Percentiles rank a stretch among this genome's conserved stretches.
Conservation (phyloP, 1,140 invertebrate species). For the Neelides sp. region DNA sequence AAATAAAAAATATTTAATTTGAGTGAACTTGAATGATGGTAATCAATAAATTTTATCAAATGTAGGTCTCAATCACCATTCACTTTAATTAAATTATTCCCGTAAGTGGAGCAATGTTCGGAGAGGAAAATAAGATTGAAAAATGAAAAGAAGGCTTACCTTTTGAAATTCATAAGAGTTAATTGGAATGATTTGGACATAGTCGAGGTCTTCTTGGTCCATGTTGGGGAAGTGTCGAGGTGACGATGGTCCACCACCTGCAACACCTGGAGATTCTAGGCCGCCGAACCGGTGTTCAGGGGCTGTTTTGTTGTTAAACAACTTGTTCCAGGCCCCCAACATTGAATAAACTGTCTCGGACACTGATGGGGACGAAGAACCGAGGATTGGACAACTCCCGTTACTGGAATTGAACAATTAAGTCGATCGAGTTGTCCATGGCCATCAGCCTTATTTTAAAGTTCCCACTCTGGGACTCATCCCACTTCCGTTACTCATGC, state of each 20-base stretch:
- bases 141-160: constrained; percentile 11
- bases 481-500: too few species aligned
- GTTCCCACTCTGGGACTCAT: too few species aligned
- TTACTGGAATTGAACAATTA: too few species aligned
- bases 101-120: background rate
- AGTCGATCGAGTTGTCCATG: too few species aligned
- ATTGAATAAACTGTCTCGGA: constrained; percentile 9
- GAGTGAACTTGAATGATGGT: too few species aligned
- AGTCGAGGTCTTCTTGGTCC: constrained; percentile 20
- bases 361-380: too few species aligned
- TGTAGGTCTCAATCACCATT: too few species aligned
- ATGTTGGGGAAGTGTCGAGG: constrained; percentile 5
- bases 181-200: constrained; percentile 18
- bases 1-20: too few species aligned
- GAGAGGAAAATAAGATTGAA: background rate
- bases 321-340: constrained; percentile 21
- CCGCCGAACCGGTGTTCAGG: constrained; percentile 7
- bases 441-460: too few species aligned
- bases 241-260: constrained; percentile 1
- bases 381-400: too few species aligned
- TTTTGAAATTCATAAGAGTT: constrained; percentile 14
- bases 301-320: constrained; percentile 24
- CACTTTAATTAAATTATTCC: too few species aligned
- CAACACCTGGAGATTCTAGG: background rate
- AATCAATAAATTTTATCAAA: too few species aligned